Conservation (phyloP, 2,888 invertebrate genomes). For the Cryptops parisi region DNA sequence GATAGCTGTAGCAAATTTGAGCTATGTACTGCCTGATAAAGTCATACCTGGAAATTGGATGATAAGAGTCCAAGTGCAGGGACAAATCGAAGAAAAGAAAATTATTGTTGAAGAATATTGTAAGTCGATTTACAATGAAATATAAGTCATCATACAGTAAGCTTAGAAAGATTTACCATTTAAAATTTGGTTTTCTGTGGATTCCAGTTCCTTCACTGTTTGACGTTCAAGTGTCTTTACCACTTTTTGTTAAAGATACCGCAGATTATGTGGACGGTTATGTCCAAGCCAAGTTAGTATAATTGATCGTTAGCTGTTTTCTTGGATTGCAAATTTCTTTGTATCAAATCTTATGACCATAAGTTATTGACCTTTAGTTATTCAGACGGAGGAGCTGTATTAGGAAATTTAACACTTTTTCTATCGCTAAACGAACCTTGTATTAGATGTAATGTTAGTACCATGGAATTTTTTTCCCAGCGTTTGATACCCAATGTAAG, state of each 20-base stretch:
- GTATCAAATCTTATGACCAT: background rate
- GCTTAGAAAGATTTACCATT: background rate
- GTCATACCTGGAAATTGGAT: slow-evolving; percentile 87
- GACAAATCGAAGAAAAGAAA: slow-evolving; percentile 68
- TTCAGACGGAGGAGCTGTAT: slow-evolving; percentile 84
- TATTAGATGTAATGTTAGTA: slow-evolving; percentile 9
- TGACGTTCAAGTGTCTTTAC: slow-evolving; percentile 91
- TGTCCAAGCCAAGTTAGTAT: slow-evolving; percentile 68
- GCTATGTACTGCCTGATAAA: slow-evolving; percentile 79
- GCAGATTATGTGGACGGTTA: slow-evolving; percentile 69
- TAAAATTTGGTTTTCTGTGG: too few relatives aligned
- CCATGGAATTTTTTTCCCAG: slow-evolving; percentile 11
- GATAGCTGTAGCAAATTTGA: slow-evolving; percentile 85
- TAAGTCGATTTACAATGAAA: too few relatives aligned
- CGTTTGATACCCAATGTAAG: slow-evolving; percentile 16
- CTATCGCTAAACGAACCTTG: slow-evolving; percentile 57
- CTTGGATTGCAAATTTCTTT: too few relatives aligned
- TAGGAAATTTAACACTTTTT: slow-evolving; percentile 64
- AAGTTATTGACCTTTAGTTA: slow-evolving; percentile 37
- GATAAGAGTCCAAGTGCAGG: slow-evolving; percentile 72
- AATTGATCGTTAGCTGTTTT: too few relatives aligned
- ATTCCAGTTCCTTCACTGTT: slow-evolving; percentile 63
- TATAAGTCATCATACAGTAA: background rate
- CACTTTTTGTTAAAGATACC: slow-evolving; percentile 80
- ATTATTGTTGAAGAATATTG: slow-evolving; percentile 87